Base-by-base conservation (phyloP, 2,797 vertebrate genomes). In the Oreortyx pictus region DNA sequence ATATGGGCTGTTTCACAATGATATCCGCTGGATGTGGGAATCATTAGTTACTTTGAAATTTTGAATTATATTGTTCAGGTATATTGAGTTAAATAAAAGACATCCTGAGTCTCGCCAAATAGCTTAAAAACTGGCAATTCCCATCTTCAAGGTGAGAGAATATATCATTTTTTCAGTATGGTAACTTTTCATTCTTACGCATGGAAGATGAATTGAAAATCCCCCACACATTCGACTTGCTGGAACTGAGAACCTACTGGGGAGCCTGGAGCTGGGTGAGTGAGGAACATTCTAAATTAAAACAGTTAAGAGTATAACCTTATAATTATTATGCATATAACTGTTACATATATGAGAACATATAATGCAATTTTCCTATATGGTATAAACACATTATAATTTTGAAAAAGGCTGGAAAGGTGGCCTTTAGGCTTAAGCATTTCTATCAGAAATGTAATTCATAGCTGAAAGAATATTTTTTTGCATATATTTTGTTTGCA, bases 91-190 rank as follows among this genome's bases (percentile, higher is more conserved):
- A 82, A 75, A 46, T 46, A 22, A 59, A 80, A 83, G 7, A 46
- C 20, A 7, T 39, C 64, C 43, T 11, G 25, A 75, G 16, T 68
- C 62, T 43, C 92, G 33, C 24, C 35, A 87, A 47, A 33, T 39
- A 66, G 46, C 41, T 95, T 90, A 77, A 94, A 89, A 90, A n/a
- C 64, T 67, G 31, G 5, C 22, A 72, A 18, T 82, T 85, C 41
- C 60, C 33, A 70, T 81, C 64, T 82, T 81, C 70, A 95, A 83
- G 62, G 73, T 52, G 54, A 85, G 50, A 61, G 80, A 71, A 64
- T 2, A 35, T 35, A 86, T 61, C 1, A 0, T 18, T 60, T 84
- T 82, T 87, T 85, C 41, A 11, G 9, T 68, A 35, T 14, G 31
- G 43, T 77, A 52, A 35, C 35, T 74, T 35, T 77, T 82, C 54